A percentile compares a stretch with the other conserved stretches of the same genome.
phyloP scores from a whole-genome alignment of 2,888 invertebrate genomes.

The Aromia moschata region DNA sequence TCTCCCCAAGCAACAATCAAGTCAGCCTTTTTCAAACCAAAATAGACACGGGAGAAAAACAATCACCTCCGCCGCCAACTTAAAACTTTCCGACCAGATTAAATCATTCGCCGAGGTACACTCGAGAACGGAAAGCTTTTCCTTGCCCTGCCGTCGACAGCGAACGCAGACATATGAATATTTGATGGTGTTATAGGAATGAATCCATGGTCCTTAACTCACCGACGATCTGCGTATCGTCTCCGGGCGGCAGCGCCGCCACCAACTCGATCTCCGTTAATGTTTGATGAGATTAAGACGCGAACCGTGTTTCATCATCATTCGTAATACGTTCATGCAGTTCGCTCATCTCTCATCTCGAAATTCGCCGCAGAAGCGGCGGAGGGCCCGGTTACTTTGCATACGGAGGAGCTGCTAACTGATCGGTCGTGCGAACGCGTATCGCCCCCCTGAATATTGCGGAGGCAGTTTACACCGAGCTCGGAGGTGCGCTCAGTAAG shows the following conservation, averaged over 20 bases:
- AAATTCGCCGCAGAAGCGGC: conserved; percentile 33
- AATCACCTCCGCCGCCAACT: no score
- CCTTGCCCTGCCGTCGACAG: conserved; percentile 27
- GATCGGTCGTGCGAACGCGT: not conserved
- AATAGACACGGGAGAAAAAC: no score
- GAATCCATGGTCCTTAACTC: conserved; percentile 32
- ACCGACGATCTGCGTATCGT: conserved; percentile 35
- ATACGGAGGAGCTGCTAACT: conserved; percentile 33
- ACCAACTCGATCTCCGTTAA: conserved; percentile 48
- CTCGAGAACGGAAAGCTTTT: conserved; percentile 38
- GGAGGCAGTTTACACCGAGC: not conserved
- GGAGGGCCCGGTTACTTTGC: conserved; percentile 44
- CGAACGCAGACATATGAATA: conserved; percentile 39
- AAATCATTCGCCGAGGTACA: no score
- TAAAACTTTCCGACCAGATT: no score
- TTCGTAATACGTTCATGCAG: conserved; percentile 40
- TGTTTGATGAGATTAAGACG: conserved; percentile 64
- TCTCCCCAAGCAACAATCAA: no score
- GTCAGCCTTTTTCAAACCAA: no score
- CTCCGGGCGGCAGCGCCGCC: conserved; percentile 31
- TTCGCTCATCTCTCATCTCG: conserved; percentile 47
- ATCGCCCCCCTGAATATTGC: not conserved
- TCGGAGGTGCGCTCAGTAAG: no score
- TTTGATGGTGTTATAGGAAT: conserved; percentile 43
- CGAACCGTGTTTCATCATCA: conserved; percentile 63